Base-by-base conservation (phyloP, 2,888 invertebrate species). In the Capitulum mitella region DNA sequence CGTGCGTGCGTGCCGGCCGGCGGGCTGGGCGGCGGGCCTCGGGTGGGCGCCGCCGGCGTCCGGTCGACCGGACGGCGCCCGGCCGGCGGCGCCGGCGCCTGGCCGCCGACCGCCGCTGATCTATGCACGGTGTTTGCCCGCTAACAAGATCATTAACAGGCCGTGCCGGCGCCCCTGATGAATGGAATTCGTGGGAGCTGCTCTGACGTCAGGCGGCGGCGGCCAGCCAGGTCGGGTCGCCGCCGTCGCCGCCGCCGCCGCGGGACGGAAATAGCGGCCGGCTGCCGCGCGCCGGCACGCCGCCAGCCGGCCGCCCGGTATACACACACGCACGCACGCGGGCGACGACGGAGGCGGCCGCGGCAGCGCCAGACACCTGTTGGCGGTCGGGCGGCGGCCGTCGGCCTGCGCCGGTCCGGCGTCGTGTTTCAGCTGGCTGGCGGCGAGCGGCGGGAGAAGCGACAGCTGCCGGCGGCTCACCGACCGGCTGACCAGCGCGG, bases 21-120 rank as follows among this genome's bases (percentile, higher is more conserved):
- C n/a, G n/a, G n/a, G n/a, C n/a, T n/a, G n/a, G n/a, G n/a, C 43
- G 54, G 76, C 64, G 79, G 81, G 64, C 80, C 78, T 78, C 43
- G 43, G 43, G 81, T 81, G 77, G 78, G 3, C 78, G 81, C 19
- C 79, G 81, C 40, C 81, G 81, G 78, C 80, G 81, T 80, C 80
- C 81, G 0, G 43, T 5, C 43, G 43, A 12, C 5, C 43, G 43
- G 43, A 80, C 80, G 79, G 80, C 80, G 81, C 80, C 79, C 78
- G 32, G 61, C 34, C 58, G 51, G 64, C 40, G 70, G 16, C 64
- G 40, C 22, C 34, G 74, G 51, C 43, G 43, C 43, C 43, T 43
- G 12, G 43, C 43, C 12, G 43, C 43, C 43, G 43, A 12, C 43
- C 43, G 43, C 5, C 43, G 5, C n/a, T 29, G 58, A 58, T 58